These are phyloP conservation scores for Zaprionus tsacasi DNA, from an alignment of 1,140 invertebrate genomes.

Conservation along the genomic window DNA sequence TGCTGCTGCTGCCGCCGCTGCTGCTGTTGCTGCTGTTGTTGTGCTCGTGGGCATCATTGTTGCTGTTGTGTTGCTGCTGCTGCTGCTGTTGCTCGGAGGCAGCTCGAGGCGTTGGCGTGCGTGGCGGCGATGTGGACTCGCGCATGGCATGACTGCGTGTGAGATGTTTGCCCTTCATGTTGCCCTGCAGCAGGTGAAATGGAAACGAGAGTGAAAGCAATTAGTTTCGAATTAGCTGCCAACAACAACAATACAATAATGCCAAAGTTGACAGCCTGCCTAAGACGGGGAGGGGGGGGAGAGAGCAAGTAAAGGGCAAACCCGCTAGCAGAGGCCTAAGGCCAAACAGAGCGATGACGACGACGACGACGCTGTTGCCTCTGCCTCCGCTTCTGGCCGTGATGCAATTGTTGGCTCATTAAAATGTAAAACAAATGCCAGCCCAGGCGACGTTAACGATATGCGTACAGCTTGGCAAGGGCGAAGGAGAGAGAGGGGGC, in stretches of 20 bases:
- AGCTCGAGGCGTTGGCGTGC: slow-evolving; percentile 87
- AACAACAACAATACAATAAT: slow-evolving; percentile 44
- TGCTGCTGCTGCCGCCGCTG: slow-evolving; percentile 61
- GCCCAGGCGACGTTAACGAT: slow-evolving; percentile 43
- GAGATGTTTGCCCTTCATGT: slow-evolving; percentile 92
- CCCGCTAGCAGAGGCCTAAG: background rate
- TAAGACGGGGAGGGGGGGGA: background rate
- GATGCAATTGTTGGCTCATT: slow-evolving; percentile 79
- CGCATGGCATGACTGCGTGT: slow-evolving; percentile 95
- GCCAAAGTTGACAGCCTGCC: slow-evolving; percentile 64
- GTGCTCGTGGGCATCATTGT: slow-evolving; percentile 67
- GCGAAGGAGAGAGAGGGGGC: background rate
- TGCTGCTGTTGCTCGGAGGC: slow-evolving; percentile 60
- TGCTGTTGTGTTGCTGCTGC: slow-evolving; percentile 37
- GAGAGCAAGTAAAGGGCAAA: background rate
- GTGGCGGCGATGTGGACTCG: slow-evolving; percentile 93
- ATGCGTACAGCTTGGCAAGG: slow-evolving; percentile 9
- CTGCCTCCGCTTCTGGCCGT: slow-evolving; percentile 25
- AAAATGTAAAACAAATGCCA: slow-evolving; percentile 62
- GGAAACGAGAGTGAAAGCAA: slow-evolving; percentile 52
- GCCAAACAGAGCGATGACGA: slow-evolving; percentile 34
- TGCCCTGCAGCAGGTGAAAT: slow-evolving; percentile 84
- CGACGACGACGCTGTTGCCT: slow-evolving; percentile 12
- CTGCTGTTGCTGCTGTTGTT: slow-evolving; percentile 63
- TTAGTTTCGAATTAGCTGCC: slow-evolving; percentile 74